Conservation (phyloP, 2,113 vertebrate genomes). For the Anolis carolinensis region DNA sequence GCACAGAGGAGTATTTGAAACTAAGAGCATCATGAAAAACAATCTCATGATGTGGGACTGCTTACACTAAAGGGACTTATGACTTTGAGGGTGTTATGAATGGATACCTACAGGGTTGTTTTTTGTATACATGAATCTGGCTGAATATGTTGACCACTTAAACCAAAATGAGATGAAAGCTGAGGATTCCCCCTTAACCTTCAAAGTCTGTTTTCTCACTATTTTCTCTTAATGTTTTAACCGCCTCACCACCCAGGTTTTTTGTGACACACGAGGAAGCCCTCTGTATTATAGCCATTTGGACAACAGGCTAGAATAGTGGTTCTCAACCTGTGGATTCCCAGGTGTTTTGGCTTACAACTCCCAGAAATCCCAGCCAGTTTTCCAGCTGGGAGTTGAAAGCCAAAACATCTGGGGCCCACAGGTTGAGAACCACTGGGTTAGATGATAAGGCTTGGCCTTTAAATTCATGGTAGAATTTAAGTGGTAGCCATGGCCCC, state of each 20-base stretch:
- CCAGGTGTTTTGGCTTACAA: too few relatives aligned
- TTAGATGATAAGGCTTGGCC: not conserved
- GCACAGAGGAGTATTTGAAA: not conserved
- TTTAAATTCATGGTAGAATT: not conserved
- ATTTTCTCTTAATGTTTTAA: not conserved
- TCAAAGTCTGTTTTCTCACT: not conserved
- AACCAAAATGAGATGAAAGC: not conserved
- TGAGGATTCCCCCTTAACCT: not conserved
- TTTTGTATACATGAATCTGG: not conserved
- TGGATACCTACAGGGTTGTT: not conserved
- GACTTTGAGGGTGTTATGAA: not conserved
- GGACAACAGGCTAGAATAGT: not conserved
- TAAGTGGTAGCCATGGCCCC: not conserved
- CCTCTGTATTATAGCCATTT: not conserved
- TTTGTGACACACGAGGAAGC: not conserved
- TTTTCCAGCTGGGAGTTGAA: too few relatives aligned
- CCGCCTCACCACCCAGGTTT: not conserved
- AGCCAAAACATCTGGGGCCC: too few relatives aligned
- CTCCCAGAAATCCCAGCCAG: too few relatives aligned
- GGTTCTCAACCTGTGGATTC: too few relatives aligned
- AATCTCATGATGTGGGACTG: not conserved
- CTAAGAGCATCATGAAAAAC: not conserved
- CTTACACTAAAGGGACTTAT: not conserved
- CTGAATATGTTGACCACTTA: too few relatives aligned
- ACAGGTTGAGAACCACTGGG: too few relatives aligned